Evolutionary conservation across 64 coral and sea anemone genomes (phyloP).

Genomic region (Stichodactyla mertensii): DNA sequence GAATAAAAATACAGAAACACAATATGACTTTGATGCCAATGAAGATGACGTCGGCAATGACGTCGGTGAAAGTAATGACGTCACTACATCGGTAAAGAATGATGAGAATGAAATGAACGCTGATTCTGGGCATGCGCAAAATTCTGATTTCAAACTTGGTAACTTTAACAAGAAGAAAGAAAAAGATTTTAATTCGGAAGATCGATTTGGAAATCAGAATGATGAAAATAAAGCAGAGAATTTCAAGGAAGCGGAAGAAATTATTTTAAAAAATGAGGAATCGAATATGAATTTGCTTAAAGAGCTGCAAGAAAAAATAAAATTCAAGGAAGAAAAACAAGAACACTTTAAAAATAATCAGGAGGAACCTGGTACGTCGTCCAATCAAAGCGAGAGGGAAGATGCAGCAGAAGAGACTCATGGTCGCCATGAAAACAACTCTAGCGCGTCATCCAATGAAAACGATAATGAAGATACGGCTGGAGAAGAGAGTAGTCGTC

Average conservation of each 20-base stretch:
- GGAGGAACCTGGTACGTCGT: neutral
- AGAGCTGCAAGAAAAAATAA: neutral
- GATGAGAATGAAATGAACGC: neutral
- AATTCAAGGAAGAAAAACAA: neutral
- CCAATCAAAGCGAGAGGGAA: neutral
- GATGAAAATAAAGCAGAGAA: conserved; percentile 12
- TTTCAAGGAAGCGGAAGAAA: neutral
- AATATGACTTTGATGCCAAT: neutral
- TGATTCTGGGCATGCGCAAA: neutral
- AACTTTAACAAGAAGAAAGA: neutral
- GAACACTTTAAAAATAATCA: neutral
- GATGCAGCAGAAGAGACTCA: neutral
- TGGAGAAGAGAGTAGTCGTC: neutral
- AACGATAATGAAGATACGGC: neutral
- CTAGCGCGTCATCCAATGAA: neutral
- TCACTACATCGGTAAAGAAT: neutral
- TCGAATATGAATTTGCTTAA: neutral
- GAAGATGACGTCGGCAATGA: neutral
- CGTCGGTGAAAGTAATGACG: neutral
- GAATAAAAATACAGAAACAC: neutral
- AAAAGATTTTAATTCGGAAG: neutral
- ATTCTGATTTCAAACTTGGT: too few relatives aligned
- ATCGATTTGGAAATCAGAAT: neutral
- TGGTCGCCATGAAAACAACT: neutral
- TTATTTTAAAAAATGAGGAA: neutral